A percentile compares a stretch with the other conserved stretches of the same genome.
These are phyloP conservation scores for Harpegnathos saltator DNA, from an alignment of 1,140 invertebrate genomes.

Conservation along the genomic window DNA sequence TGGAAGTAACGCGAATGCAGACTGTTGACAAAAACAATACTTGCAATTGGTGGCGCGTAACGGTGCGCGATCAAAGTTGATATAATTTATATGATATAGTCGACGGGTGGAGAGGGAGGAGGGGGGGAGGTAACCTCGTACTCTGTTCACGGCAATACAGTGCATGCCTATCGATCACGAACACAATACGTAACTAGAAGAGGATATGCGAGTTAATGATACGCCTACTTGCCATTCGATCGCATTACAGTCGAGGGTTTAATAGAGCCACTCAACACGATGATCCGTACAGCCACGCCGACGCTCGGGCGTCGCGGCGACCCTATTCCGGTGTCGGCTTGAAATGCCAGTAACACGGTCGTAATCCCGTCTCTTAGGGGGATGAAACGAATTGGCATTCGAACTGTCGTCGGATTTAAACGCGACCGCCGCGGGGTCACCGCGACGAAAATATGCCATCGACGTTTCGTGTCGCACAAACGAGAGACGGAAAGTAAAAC, in stretches of 20 bases:
- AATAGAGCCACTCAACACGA: constrained; percentile 52
- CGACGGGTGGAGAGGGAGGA: no score
- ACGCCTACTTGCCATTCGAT: constrained; percentile 61
- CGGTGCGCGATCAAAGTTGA: background rate
- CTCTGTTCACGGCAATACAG: background rate
- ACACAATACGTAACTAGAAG: constrained; percentile 58
- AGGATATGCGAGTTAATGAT: constrained; percentile 42
- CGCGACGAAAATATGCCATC: constrained; percentile 18
- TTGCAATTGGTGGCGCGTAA: background rate
- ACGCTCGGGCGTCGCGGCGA: constrained; percentile 13
- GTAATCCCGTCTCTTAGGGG: constrained; percentile 67
- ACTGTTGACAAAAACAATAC: background rate
- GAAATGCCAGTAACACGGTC: constrained; percentile 53
- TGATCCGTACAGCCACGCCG: constrained; percentile 52
- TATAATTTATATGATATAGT: background rate
- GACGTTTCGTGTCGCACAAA: constrained; percentile 22
- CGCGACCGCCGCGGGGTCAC: constrained; percentile 16
- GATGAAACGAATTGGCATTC: constrained; percentile 71
- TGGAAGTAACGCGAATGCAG: background rate
- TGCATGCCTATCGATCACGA: constrained; percentile 47
- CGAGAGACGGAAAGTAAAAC: constrained; percentile 46
- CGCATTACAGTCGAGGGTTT: constrained; percentile 59
- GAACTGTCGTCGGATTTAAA: constrained; percentile 68
- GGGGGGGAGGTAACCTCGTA: no score
- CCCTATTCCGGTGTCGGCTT: constrained; percentile 43